phyloP scores from a whole-genome alignment of 2,888 invertebrate genomes.

The Drosophila meridionalis region DNA sequence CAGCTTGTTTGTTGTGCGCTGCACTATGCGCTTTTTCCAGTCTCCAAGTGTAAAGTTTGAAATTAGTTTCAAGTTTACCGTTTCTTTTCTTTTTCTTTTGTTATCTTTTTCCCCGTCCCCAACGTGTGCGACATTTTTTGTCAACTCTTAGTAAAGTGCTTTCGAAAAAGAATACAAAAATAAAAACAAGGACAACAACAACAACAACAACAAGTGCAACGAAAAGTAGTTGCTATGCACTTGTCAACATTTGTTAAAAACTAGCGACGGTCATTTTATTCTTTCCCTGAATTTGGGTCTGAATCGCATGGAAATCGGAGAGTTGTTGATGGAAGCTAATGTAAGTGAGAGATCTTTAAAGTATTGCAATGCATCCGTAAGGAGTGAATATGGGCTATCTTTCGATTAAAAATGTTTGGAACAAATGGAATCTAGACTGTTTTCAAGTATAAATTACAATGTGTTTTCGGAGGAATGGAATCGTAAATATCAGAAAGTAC shows the following conservation, averaged over 20 bases:
- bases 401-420: neutral
- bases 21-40: constrained; percentile 41
- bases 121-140: constrained; percentile 27
- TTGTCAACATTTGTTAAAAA: constrained; percentile 46
- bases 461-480: too few relatives aligned
- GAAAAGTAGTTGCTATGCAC: constrained; percentile 35
- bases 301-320: constrained; percentile 1
- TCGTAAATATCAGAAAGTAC: too few relatives aligned
- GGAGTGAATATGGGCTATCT: neutral
- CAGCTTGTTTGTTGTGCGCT: constrained; percentile 43
- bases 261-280: constrained; percentile 6
- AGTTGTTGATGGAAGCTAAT: neutral
- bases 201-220: constrained; percentile 5
- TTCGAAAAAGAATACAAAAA: constrained; percentile 12
- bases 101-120: neutral
- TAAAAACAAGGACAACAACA: too few relatives aligned
- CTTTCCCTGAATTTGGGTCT: constrained; percentile 4
- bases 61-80: constrained; percentile 73
- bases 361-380: neutral
- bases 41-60: constrained; percentile 66
- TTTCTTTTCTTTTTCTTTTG: constrained; percentile 25
- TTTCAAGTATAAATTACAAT: neutral
- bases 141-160: constrained; percentile 50
- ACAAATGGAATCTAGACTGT: neutral
- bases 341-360: neutral